phyloP scores from a whole-genome alignment of 2,888 invertebrate species.

The Calliopum simillimum region DNA sequence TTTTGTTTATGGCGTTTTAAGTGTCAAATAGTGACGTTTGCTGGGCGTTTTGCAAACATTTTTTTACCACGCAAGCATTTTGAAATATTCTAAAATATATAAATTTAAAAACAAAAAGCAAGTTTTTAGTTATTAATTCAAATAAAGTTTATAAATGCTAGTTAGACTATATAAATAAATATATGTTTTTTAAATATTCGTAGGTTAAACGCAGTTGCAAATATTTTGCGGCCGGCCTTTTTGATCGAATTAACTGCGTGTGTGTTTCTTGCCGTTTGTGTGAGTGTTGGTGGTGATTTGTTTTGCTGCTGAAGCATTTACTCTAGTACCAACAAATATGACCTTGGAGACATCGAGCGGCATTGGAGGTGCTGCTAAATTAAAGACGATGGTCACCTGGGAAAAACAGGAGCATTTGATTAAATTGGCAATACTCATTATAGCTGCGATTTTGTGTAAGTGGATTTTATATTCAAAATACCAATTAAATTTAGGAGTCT shows the following conservation, averaged over 20 bases:
- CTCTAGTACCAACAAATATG: constrained; percentile 41
- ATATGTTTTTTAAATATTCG: too few relatives aligned
- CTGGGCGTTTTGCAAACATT: constrained; percentile 20
- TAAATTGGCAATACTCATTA: constrained; percentile 84
- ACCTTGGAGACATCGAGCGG: constrained; percentile 46
- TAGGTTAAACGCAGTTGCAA: too few relatives aligned
- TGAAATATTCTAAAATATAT: not conserved
- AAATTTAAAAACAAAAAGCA: too few relatives aligned
- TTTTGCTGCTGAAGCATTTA: not conserved
- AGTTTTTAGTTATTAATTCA: too few relatives aligned
- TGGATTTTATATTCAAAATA: constrained; percentile 57
- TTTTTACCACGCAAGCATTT: constrained; percentile 11
- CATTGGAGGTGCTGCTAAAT: constrained; percentile 45
- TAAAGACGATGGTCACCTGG: constrained; percentile 68
- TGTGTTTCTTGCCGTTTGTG: not conserved
- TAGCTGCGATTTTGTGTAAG: constrained; percentile 94
- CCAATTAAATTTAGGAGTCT: too few relatives aligned
- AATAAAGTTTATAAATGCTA: too few relatives aligned
- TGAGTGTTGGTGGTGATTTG: constrained; percentile 1
- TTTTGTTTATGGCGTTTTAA: too few relatives aligned
- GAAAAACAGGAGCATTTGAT: constrained; percentile 87
- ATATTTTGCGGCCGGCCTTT: too few relatives aligned
- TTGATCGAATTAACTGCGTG: too few relatives aligned
- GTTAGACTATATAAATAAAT: too few relatives aligned
- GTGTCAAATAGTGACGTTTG: not conserved